Evolutionary conservation across 2,113 vertebrate species (phyloP), one percentile per base, ranked within the genome.

Genomic region (Poecilia latipinna): DNA sequence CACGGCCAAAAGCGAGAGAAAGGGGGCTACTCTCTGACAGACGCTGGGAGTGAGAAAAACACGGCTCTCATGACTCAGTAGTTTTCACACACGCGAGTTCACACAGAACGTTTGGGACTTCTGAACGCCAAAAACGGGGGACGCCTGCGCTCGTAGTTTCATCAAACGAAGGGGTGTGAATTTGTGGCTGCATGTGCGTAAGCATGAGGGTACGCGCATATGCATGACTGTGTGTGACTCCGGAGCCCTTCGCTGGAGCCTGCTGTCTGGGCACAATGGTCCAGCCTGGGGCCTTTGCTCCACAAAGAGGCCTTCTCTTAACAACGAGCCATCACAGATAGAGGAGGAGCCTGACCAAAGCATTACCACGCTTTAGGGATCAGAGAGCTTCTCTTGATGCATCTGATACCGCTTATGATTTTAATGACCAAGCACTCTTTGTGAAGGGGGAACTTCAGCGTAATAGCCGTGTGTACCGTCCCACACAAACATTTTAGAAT

Each of bases 271-370:
- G 84, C 78, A 88, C 83, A 85, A 77, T 84, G 86, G 90, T 82
- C 88, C 86, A 90, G 90, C 92, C 92, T 44, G 84, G 67, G 91
- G 90, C 86, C 82, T 78, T 66, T 22, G 87, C 89, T 89, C 79
- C 85, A 93, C 91, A 93, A 94, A 92, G 90, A 82, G 82, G 87
- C 87, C 91, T 92, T 93, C 90, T 93, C 91, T 93, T 84, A 91
- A 87, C 88, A 87, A 88, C 78, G 1, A 57, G 75, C 71, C 86
- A 88, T 90, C 86, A 86, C 88, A 89, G 82, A 88, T 86, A 78
- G 85, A 90, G 90, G 89, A 89, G 90, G 88, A 77, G 89, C 84
- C 84, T 87, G 89, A 93, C 89, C 87, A 93, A 93, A 86, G 86
- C 86, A 93, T 91, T 92, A 84, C 84, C 89, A 87, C 65, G 86